Percentiles rank a stretch among this genome's conserved stretches.
Evolutionary conservation across 2,888 invertebrate genomes (phyloP).

Genomic region (Slavum lentiscoides): DNA sequence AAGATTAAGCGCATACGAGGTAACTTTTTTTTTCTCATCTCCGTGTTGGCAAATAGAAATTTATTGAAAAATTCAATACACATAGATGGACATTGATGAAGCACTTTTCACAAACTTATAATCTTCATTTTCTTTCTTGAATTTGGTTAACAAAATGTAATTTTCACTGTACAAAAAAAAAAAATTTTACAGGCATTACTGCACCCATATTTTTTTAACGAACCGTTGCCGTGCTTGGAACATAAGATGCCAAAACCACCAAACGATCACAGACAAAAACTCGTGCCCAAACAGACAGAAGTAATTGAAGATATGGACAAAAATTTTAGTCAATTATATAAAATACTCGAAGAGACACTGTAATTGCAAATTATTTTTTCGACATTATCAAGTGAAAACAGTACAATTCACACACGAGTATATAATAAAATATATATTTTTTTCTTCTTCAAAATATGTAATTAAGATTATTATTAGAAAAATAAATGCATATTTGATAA

Average conservation of each 20-base stretch:
- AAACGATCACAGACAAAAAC: conserved; percentile 56
- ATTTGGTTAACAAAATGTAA: no score
- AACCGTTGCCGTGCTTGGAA: conserved; percentile 69
- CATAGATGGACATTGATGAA: no score
- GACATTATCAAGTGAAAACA: not conserved
- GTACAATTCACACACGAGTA: not conserved
- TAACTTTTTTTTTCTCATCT: conserved; percentile 57
- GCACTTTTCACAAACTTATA: no score
- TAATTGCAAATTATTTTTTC: not conserved
- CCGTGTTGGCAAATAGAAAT: no score
- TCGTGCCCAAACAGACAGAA: conserved; percentile 47
- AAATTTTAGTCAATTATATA: conserved; percentile 26
- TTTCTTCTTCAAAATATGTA: conserved; percentile 19
- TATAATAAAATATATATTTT: not conserved
- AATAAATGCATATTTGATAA: conserved; percentile 40
- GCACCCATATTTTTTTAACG: conserved; percentile 73
- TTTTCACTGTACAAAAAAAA: not conserved
- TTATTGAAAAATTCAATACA: no score
- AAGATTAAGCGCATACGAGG: conserved; percentile 75
- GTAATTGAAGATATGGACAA: conserved; percentile 42
- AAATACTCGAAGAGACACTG: conserved; percentile 23
- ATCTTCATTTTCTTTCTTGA: no score
- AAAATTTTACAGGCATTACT: conserved; percentile 68
- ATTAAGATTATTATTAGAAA: conserved; percentile 34
- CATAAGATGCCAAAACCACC: conserved; percentile 72